These are phyloP conservation scores for Verasper variegatus DNA, from an alignment of 2,113 vertebrate species.

Conservation along the genomic window DNA sequence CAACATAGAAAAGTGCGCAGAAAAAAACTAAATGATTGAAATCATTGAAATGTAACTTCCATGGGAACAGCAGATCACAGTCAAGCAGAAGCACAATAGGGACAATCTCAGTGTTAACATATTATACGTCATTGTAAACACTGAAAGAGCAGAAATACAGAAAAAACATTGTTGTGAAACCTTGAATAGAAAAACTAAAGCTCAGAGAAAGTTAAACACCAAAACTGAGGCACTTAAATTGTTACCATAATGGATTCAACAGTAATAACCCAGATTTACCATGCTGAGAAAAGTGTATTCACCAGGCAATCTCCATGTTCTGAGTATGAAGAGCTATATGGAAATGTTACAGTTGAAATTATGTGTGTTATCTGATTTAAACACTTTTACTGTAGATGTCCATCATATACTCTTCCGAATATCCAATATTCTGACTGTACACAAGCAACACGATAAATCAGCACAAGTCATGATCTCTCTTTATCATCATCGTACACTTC, in stretches of 20 bases:
- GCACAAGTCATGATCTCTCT: too few relatives aligned
- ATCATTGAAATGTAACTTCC: neutral
- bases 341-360: neutral
- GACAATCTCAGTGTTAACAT: neutral
- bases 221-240: constrained; percentile 3
- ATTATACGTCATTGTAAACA: neutral
- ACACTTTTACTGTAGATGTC: too few relatives aligned
- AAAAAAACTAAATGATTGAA: too few relatives aligned
- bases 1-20: too few relatives aligned
- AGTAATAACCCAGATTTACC: neutral
- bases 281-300: too few relatives aligned
- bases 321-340: neutral
- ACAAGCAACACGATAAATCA: too few relatives aligned
- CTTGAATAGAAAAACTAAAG: neutral
- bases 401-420: too few relatives aligned
- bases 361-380: too few relatives aligned
- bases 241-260: constrained; percentile 12
- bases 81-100: neutral
- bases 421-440: too few relatives aligned
- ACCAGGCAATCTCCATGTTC: too few relatives aligned
- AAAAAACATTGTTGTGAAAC: neutral
- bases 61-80: neutral
- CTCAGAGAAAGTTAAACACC: neutral
- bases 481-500: too few relatives aligned
- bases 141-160: neutral